phyloP scores from a whole-genome alignment of 2,797 vertebrate genomes.

The Bucorvus abyssinicus region DNA sequence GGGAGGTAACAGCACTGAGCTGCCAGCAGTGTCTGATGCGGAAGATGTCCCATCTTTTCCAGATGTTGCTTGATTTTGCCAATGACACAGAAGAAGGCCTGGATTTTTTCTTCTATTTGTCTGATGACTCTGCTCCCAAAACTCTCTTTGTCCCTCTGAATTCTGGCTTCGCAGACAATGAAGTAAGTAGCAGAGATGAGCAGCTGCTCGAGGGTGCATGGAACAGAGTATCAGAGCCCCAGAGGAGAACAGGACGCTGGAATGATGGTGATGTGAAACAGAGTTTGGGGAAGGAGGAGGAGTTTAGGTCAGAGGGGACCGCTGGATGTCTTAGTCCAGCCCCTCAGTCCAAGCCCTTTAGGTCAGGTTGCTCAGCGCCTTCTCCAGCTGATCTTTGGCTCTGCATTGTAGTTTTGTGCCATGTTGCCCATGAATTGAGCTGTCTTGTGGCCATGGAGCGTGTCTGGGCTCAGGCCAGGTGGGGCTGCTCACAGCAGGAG shows the following conservation, averaged over 20 bases:
- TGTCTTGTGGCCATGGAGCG: not conserved
- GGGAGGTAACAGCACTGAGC: not conserved
- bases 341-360: not conserved
- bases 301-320: not conserved
- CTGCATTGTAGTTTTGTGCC: not conserved
- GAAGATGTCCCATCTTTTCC: not conserved
- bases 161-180: constrained; percentile 83
- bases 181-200: constrained; percentile 72
- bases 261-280: not conserved
- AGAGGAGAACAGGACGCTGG: not conserved
- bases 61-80: constrained; percentile 87
- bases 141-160: constrained; percentile 92
- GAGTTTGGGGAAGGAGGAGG: not conserved
- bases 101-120: constrained; percentile 82
- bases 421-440: not conserved
- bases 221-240: not conserved
- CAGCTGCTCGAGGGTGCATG: rapidly evolving
- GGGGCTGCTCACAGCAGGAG: not conserved
- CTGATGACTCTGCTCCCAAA: constrained; percentile 79
- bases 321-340: not conserved
- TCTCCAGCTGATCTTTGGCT: not conserved
- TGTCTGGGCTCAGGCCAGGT: not conserved
- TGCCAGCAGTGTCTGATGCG: not conserved
- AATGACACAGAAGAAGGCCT: constrained; percentile 77
- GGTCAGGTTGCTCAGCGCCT: not conserved